Base-by-base conservation (phyloP, 2,113 vertebrate species). In the Indicator indicator region DNA sequence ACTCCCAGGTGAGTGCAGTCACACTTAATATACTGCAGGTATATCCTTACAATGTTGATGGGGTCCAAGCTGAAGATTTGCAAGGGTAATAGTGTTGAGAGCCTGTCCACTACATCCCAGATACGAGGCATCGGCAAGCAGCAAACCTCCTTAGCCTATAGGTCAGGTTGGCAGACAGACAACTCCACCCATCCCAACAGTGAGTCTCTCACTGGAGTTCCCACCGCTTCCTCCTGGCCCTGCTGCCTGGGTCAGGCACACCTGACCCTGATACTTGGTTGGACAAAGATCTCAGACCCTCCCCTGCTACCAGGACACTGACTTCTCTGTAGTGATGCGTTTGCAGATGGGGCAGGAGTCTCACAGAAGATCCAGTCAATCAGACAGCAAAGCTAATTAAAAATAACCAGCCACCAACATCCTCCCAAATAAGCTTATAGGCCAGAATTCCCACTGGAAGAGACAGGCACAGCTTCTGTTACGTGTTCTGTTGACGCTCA, bases 391-490 rank as follows among this genome's bases (percentile, higher is more conserved):
- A 11, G 21, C 17, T 89, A 59, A 85, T 82, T 44, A 87, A 54
- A 5, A 77, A 19, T 48, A 69, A 62, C 6, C 9, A 77, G 33
- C 12, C 19, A 67, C 27, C 15, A 70, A n/a, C 16, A 62, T 48
- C 7, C 12, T 32, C 32, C 9, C 0, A 0, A 18, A 48, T 42
- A 81, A 82, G 23, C 2, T 24, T 71, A 50, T 3, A 27, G 27
- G 24, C 42, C 75, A 33, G 30, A 82, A 60, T 8, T 81, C 17
- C 16, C 5, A 27, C 27, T 18, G 11, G 21, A 50, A 81, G 26
- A 63, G 73, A 56, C 6, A 71, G 20, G 32, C 33, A 40, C 32
- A 75, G 42, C 33, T 62, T 60, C 20, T 72, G 9, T 62, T 83
- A 32, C 33, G 16, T 0, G 1, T 78, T 58, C 36, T 56, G 15